Conservation (phyloP, 2,113 vertebrate genomes). For the Zosterops lateralis region DNA sequence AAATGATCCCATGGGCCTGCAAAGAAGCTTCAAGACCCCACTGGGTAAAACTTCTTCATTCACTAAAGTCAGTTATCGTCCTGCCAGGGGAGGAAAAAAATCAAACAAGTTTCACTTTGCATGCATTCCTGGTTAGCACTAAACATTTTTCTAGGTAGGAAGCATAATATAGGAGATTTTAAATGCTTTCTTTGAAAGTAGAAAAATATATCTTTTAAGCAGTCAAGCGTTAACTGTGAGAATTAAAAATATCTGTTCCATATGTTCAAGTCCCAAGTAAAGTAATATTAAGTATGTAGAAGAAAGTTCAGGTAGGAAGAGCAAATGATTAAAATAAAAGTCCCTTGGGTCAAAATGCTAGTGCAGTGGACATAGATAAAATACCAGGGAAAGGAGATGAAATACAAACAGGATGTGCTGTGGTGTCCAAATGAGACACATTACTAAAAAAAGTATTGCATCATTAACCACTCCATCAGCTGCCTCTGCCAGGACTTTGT, state of each 20-base stretch:
- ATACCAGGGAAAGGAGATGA: slow-evolving; percentile 58
- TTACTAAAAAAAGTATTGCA: slow-evolving; percentile 48
- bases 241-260: slow-evolving; percentile 74
- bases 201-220: slow-evolving; percentile 62
- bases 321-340: slow-evolving; percentile 71
- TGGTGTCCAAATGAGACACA: slow-evolving; percentile 65
- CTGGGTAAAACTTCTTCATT: not conserved
- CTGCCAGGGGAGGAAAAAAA: not conserved
- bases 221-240: slow-evolving; percentile 43
- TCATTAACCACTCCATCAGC: slow-evolving; percentile 60
- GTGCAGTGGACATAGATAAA: slow-evolving; percentile 58
- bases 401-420: slow-evolving; percentile 66
- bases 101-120: not conserved
- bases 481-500: slow-evolving; percentile 2
- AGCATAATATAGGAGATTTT: slow-evolving; percentile 55
- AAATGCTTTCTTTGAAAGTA: slow-evolving; percentile 46
- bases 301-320: slow-evolving; percentile 67
- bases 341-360: slow-evolving; percentile 49
- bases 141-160: not conserved
- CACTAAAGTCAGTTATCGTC: not conserved
- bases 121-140: slow-evolving; percentile 10
- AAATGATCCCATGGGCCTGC: not conserved
- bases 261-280: slow-evolving; percentile 56
- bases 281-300: slow-evolving; percentile 67
- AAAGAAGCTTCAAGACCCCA: not conserved